Evolutionary conservation across 2,113 vertebrate genomes (phyloP).

Genomic region (Myotis yumanensis): DNA sequence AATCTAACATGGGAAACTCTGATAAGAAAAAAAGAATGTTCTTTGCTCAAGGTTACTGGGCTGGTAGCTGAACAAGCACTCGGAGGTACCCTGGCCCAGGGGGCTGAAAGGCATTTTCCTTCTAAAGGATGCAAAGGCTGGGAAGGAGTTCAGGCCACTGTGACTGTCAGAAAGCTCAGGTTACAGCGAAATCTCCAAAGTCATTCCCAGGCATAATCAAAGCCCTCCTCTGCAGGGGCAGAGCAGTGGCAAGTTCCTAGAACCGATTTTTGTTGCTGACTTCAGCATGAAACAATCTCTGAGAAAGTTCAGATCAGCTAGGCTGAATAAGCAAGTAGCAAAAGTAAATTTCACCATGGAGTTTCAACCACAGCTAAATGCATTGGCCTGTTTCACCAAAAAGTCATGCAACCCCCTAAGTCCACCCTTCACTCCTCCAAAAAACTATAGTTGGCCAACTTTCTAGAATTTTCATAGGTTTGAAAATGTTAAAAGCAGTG

Average conservation of each 20-base stretch:
- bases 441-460: not conserved
- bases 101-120: not conserved
- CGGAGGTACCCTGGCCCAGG: not conserved
- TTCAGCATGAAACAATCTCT: constrained; percentile 54
- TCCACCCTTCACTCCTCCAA: not conserved
- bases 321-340: constrained; percentile 42
- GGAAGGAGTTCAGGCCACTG: not conserved
- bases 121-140: not conserved
- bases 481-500: constrained; percentile 25
- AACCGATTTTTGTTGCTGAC: constrained; percentile 48
- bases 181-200: constrained; percentile 29
- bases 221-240: not conserved
- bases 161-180: not conserved
- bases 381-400: not conserved
- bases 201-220: constrained; percentile 40
- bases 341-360: constrained; percentile 29
- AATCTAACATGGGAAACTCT: not conserved
- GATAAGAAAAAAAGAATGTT: not conserved
- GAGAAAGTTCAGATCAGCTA: not conserved
- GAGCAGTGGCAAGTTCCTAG: not conserved
- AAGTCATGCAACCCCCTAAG: not conserved
- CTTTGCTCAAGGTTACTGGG: not conserved
- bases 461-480: not conserved
- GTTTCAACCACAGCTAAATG: constrained; percentile 33
- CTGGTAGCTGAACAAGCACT: not conserved